These are phyloP conservation scores for Psophia crepitans DNA, from an alignment of 2,113 vertebrate species.

Conservation along the genomic window DNA sequence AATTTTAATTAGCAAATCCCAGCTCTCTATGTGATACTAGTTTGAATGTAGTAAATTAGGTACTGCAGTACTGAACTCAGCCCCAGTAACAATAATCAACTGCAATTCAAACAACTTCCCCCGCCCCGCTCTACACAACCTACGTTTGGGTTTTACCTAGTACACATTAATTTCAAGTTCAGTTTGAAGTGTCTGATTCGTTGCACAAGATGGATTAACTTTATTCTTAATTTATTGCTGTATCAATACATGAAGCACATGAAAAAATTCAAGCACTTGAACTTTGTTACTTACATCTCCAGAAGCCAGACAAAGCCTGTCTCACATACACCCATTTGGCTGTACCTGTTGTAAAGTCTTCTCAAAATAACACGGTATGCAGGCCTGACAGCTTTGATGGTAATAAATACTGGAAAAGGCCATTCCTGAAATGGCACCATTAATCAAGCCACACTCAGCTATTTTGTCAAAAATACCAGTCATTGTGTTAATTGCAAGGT, in stretches of 20 bases:
- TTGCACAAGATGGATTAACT: not conserved
- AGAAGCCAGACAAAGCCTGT: not conserved
- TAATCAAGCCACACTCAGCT: not conserved
- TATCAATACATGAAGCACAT: not conserved
- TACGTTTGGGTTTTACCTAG: not conserved
- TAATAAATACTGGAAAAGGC: not conserved
- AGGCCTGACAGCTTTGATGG: not conserved
- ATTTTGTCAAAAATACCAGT: conserved; percentile 14
- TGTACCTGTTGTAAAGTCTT: not conserved
- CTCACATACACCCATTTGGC: not conserved
- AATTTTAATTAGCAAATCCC: not conserved
- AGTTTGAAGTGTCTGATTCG: not conserved
- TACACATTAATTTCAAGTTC: not conserved
- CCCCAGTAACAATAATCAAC: not conserved
- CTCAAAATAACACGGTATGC: not conserved
- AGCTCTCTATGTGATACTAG: not conserved
- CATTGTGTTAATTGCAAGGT: conserved; percentile 16
- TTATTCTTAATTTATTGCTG: not conserved
- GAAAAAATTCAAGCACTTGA: not conserved
- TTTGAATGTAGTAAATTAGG: not conserved
- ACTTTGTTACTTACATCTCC: not conserved
- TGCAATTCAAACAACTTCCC: not conserved
- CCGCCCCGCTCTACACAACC: not conserved
- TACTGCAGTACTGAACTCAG: not conserved
- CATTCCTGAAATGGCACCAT: not conserved